These are phyloP conservation scores for Tenodera sinensis DNA, from an alignment of 2,888 invertebrate species.

Conservation along the genomic window DNA sequence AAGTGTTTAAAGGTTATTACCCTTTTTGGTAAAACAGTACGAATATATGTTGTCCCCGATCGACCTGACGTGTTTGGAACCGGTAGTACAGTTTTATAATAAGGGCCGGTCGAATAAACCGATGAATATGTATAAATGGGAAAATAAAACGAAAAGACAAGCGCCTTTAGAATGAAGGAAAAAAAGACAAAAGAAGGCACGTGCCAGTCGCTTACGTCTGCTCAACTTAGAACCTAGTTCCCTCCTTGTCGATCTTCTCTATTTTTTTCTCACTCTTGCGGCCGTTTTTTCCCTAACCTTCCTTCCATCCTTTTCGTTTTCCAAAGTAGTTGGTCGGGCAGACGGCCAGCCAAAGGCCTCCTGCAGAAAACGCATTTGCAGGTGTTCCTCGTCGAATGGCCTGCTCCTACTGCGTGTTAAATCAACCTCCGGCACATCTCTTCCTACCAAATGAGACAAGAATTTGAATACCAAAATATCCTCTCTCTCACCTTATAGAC, in stretches of 20 bases:
- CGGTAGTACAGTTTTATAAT: neutral
- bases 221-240: neutral
- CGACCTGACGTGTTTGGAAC: neutral
- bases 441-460: neutral
- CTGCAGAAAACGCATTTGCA: constrained; percentile 12
- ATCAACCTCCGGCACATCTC: neutral
- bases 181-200: constrained; percentile 16
- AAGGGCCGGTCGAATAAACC: constrained; percentile 1
- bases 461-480: neutral
- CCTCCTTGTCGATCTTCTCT: neutral
- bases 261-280: constrained; percentile 5
- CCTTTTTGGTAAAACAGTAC: no score
- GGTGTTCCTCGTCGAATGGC: neutral
- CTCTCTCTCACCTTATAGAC: neutral
- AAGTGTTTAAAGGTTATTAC: no score
- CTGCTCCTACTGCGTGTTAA: constrained; percentile 5
- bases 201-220: constrained; percentile 1
- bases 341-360: neutral
- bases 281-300: constrained; percentile 10
- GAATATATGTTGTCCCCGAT: no score
- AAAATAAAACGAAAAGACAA: neutral
- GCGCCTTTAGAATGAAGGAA: neutral
- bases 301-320: constrained; percentile 1
- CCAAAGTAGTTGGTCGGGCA: neutral
- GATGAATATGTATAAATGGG: constrained; percentile 12